Evolutionary conservation across 2,888 invertebrate genomes (phyloP).

Genomic region (Plutella xylostella): DNA sequence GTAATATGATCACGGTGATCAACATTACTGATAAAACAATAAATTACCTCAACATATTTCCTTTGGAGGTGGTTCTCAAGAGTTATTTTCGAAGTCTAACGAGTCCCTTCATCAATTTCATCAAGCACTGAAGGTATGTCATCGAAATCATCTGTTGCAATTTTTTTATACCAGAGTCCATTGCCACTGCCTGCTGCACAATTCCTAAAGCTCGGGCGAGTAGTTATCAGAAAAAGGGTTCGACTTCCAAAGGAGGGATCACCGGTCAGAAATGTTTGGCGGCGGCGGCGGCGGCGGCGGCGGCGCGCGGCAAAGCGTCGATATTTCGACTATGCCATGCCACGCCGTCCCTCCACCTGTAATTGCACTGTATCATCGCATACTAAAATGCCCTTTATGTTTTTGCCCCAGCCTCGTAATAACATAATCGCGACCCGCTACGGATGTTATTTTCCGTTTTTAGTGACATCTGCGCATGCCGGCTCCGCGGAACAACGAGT

Average conservation of each 20-base stretch:
- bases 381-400: constrained; percentile 61
- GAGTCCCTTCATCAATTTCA: no score
- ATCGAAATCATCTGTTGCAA: no score
- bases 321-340: constrained; percentile 22
- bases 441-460: constrained; percentile 34
- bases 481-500: neutral
- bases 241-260: neutral
- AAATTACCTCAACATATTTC: no score
- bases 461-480: constrained; percentile 20
- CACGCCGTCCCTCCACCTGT: constrained; percentile 31
- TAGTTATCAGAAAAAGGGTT: no score
- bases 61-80: no score
- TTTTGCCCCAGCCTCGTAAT: constrained; percentile 47
- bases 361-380: constrained; percentile 66
- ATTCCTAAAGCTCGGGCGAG: no score
- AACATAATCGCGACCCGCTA: constrained; percentile 53
- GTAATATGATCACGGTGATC: no score
- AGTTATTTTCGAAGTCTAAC: no score
- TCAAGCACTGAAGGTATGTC: no score
- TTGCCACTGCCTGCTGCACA: no score
- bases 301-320: constrained; percentile 15
- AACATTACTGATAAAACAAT: no score
- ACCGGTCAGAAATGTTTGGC: constrained; percentile 9
- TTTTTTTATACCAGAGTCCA: no score
- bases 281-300: constrained; percentile 6